Conservation (phyloP, 2,113 vertebrate genomes). For the Stegostoma tigrinum region DNA sequence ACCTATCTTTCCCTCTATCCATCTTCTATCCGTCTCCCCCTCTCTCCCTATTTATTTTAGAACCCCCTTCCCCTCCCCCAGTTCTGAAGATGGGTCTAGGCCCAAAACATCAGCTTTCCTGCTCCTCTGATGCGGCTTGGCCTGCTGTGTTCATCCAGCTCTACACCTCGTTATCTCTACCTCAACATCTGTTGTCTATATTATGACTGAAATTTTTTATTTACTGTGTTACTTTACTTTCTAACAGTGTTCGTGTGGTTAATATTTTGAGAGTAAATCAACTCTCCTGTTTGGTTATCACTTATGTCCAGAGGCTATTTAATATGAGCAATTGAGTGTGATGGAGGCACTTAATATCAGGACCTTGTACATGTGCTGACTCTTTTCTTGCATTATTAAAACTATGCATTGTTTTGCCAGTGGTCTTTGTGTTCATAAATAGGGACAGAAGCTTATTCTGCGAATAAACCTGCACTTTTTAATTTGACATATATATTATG, state of each 20-base stretch:
- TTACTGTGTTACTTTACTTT: not conserved
- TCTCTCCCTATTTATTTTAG: no score
- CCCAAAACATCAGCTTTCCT: no score
- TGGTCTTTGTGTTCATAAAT: not conserved
- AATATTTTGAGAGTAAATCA: not conserved
- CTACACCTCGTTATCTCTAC: no score
- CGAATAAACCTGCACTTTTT: no score
- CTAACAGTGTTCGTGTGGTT: not conserved
- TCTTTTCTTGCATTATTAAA: not conserved
- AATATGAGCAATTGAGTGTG: not conserved
- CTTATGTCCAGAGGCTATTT: not conserved
- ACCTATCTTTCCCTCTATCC: no score
- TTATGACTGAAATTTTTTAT: not conserved
- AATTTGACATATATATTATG: slow-evolving; percentile 8
- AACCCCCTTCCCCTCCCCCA: no score
- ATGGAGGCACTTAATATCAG: no score
- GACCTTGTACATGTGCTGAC: not conserved
- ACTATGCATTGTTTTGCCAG: not conserved
- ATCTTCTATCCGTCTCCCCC: no score
- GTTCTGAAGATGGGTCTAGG: no score
- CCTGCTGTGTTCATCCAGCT: no score
- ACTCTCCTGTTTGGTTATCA: not conserved
- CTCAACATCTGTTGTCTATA: not conserved
- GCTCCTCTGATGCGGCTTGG: no score
- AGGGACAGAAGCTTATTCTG: not conserved